Evolutionary conservation across 1,140 invertebrate genomes (phyloP).

Genomic region (Drosophila parabipectinata): DNA sequence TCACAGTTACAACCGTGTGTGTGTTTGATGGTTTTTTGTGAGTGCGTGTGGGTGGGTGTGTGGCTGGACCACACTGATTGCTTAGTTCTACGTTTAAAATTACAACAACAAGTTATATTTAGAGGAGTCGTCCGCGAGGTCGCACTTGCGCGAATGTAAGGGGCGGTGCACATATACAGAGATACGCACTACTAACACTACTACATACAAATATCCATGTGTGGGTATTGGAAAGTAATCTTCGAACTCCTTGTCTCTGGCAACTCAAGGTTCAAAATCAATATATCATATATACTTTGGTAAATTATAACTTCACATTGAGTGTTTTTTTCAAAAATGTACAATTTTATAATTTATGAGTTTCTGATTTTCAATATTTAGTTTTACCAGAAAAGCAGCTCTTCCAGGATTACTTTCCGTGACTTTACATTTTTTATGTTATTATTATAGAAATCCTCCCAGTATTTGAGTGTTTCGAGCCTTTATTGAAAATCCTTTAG

Average conservation of each 20-base stretch:
- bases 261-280: background rate
- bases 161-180: constrained; percentile 51
- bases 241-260: background rate
- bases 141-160: constrained; percentile 23
- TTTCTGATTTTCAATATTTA: background rate
- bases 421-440: too few relatives aligned
- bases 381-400: background rate
- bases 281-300: background rate
- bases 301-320: background rate
- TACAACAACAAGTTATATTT: constrained; percentile 78
- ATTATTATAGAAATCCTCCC: background rate
- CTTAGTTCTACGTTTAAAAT: constrained; percentile 75
- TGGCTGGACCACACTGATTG: constrained; percentile 49
- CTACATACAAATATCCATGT: constrained; percentile 77
- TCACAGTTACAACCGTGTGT: constrained; percentile 70
- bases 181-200: constrained; percentile 65
- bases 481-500: background rate
- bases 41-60: constrained; percentile 21
- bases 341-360: background rate
- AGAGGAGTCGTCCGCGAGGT: constrained; percentile 66
- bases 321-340: background rate
- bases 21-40: constrained; percentile 6
- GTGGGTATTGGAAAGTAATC: constrained; percentile 18
- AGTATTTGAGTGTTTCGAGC: constrained; percentile 4
- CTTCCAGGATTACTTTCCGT: background rate